Conservation (phyloP, 2,797 vertebrate genomes). For the Coregonus sp. region DNA sequence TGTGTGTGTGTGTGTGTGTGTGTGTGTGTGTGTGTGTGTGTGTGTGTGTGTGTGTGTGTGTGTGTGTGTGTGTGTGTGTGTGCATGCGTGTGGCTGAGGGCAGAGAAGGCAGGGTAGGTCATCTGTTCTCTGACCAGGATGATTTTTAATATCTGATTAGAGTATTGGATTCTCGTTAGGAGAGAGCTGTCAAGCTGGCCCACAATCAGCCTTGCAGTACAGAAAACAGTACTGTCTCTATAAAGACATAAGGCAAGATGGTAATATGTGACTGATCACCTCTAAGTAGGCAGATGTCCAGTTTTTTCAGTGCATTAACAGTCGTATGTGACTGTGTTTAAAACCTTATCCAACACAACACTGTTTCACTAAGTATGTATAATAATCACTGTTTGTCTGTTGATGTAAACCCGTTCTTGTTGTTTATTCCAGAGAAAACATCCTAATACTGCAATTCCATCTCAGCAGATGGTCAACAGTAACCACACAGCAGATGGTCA, state of each 20-base stretch:
- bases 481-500: too few species aligned
- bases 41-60: slow-evolving; percentile 25
- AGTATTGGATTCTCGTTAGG: slow-evolving; percentile 53
- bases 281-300: too few species aligned
- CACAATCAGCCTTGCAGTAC: slow-evolving; percentile 6
- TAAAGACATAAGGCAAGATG: too few species aligned
- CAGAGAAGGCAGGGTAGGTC: too few species aligned
- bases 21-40: slow-evolving; percentile 36
- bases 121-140: slow-evolving; percentile 24
- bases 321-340: too few species aligned
- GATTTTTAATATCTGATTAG: slow-evolving; percentile 35
- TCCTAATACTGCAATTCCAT: neutral
- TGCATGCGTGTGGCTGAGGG: too few species aligned
- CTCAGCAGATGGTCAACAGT: too few species aligned
- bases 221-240: neutral
- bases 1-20: too few species aligned
- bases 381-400: neutral
- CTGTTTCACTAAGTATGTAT: neutral
- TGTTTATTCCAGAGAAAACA: neutral
- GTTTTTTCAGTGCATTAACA: too few species aligned
- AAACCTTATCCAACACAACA: too few species aligned
- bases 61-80: too few species aligned
- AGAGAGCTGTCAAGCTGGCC: slow-evolving; percentile 22
- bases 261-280: too few species aligned
- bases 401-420: neutral